phyloP scores from a whole-genome alignment of 2,888 invertebrate species.

The Embidobia sp. region DNA sequence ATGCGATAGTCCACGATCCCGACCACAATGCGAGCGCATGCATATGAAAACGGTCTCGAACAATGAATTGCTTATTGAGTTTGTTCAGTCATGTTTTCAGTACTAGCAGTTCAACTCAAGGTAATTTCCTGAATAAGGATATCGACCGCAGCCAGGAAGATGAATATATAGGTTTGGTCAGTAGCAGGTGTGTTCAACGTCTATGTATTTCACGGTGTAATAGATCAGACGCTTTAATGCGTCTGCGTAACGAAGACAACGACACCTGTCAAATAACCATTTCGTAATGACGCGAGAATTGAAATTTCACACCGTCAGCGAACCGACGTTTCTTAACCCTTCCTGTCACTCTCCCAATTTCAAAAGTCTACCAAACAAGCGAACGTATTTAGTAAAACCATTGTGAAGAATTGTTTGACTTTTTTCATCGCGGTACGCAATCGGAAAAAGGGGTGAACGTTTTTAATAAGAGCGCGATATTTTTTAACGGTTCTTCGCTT shows the following conservation, averaged over 20 bases:
- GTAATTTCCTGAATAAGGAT: conserved; percentile 59
- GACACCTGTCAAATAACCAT: conserved; percentile 60
- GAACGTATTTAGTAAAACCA: too few species aligned
- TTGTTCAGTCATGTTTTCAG: conserved; percentile 56
- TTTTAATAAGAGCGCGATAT: too few species aligned
- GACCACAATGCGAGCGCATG: conserved; percentile 16
- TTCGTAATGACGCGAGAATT: conserved; percentile 24
- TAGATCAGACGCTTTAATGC: conserved; percentile 51
- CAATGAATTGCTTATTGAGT: conserved; percentile 55
- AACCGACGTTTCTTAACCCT: conserved; percentile 8
- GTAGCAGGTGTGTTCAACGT: conserved; percentile 62
- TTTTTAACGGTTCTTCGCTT: too few species aligned
- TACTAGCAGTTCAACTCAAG: conserved; percentile 43
- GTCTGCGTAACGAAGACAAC: conserved; percentile 36
- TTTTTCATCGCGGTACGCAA: too few species aligned
- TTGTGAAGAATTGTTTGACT: too few species aligned
- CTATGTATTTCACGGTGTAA: conserved; percentile 58
- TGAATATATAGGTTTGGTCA: conserved; percentile 57
- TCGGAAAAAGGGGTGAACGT: too few species aligned
- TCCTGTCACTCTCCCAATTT: too few species aligned
- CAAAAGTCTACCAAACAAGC: too few species aligned
- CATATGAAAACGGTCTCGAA: conserved; percentile 29
- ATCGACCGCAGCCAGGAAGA: conserved; percentile 47
- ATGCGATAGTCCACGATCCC: conserved; percentile 8
- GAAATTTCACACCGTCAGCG: conserved; percentile 21